Percentiles rank a stretch among this genome's conserved stretches.
Evolutionary conservation across 1,140 invertebrate genomes (phyloP).

Genomic region (Leptestheria dahalacensis): DNA sequence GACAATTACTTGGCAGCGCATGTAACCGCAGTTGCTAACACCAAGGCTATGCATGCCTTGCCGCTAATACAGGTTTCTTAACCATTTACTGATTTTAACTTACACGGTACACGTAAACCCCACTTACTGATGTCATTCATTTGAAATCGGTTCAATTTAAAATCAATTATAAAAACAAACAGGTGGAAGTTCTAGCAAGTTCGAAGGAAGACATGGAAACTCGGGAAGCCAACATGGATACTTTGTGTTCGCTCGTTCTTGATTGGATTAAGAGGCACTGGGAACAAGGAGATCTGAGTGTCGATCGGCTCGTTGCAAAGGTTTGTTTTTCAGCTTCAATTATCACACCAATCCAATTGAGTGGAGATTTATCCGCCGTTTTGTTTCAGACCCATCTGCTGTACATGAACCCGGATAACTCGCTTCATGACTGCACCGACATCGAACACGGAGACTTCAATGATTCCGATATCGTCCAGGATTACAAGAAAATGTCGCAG

Average conservation of each 20-base stretch:
- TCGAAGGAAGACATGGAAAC: constrained; percentile 43
- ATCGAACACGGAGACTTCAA: constrained; percentile 47
- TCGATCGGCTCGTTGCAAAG: constrained; percentile 36
- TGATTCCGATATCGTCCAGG: constrained; percentile 59
- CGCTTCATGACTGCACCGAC: constrained; percentile 60
- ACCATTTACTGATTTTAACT: too few relatives aligned
- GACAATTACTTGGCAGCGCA: constrained; percentile 50
- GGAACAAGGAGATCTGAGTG: constrained; percentile 31
- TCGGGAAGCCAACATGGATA: constrained; percentile 32
- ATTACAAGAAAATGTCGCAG: constrained; percentile 58
- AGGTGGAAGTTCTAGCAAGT: constrained; percentile 47
- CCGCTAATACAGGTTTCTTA: constrained; percentile 7
- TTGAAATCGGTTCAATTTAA: too few relatives aligned
- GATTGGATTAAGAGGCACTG: constrained; percentile 47
- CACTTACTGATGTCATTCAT: too few relatives aligned
- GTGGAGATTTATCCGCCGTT: not conserved
- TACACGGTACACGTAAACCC: too few relatives aligned
- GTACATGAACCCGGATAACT: constrained; percentile 55
- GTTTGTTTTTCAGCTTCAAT: too few relatives aligned
- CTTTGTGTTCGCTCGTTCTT: constrained; percentile 46
- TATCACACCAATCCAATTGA: too few relatives aligned
- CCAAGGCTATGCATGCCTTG: constrained; percentile 7
- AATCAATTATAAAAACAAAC: too few relatives aligned
- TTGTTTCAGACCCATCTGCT: constrained; percentile 48
- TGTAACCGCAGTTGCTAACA: constrained; percentile 10